Base-by-base conservation (phyloP, 2,113 vertebrate genomes). In the Prunella fulvescens region DNA sequence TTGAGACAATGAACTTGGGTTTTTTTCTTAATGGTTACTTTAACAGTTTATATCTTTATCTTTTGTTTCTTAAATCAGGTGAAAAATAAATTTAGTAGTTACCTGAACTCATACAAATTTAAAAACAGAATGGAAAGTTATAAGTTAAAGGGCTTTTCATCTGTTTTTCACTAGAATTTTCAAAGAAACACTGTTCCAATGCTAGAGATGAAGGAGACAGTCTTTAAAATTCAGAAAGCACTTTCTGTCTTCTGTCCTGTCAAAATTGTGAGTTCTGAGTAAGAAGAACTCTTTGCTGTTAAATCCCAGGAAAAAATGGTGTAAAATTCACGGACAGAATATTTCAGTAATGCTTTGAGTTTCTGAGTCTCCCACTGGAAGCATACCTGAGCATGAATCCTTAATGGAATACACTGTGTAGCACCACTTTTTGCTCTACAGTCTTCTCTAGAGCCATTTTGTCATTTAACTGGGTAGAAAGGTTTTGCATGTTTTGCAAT, bases 1-100 rank as follows among this genome's bases (percentile, higher is more conserved):
- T 2, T 77, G 40, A 70, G 24, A 71, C 11, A 72, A 29, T 18
- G 3, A 6, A 5, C 5, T 31, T 44, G 3, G 2, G 2, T 0
- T 51, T 4, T 12, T 57, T 62, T 6, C 35, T 60, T 17, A 67
- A 18, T 13, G 2, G 7, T 72, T 77, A 25, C 47, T 90, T 77
- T 6, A 10, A 10, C 3, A 51, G 6, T 45, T 28, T 58, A 5
- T 1, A 54, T 67, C 9, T 70, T 22, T 71, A 3, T n/a, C 0
- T 70, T 93, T 39, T 2, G 12, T 14, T 19, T 83, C 44, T 20
- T 54, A 86, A 53, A 44, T 9, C 1, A 1, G 4, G 5, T 66
- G 19, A 62, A 19, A 76, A 94, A 39, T 24, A 66, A 22, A 5
- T 67, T n/a, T 31, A 8, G 12, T 54, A 48, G 12, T 24, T 11